A percentile compares a stretch with the other conserved stretches of the same genome.
Evolutionary conservation across 2,113 vertebrate species (phyloP).

Genomic region (Rhagologus leucostigma): DNA sequence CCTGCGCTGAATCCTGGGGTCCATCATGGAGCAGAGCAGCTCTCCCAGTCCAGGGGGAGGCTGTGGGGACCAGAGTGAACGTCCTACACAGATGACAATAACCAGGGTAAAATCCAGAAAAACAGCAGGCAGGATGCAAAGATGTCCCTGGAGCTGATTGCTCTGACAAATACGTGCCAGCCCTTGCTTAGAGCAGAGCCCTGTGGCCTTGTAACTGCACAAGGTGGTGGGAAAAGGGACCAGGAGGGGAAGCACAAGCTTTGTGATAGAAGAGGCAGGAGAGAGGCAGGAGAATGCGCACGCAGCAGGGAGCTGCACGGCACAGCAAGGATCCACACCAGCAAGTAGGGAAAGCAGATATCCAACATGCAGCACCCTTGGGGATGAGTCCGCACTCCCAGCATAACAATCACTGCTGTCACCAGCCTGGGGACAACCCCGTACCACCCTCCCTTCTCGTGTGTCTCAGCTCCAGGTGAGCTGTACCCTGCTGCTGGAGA

Average conservation of each 20-base stretch:
- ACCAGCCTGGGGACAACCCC: not conserved
- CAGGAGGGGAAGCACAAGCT: not conserved
- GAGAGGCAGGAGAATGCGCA: not conserved
- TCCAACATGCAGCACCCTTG: not conserved
- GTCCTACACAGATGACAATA: not conserved
- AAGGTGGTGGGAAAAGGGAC: not conserved
- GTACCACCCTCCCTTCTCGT: not conserved
- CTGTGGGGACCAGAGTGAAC: not conserved
- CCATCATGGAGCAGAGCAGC: not conserved
- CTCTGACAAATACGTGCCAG: not conserved
- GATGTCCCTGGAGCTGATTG: not conserved
- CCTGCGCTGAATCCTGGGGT: not conserved
- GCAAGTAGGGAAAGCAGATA: not conserved
- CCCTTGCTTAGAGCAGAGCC: not conserved
- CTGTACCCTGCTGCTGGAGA: not conserved
- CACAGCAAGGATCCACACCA: not conserved
- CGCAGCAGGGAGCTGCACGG: accelerated
- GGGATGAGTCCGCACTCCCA: not conserved
- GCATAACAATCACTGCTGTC: not conserved
- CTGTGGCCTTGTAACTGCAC: not conserved
- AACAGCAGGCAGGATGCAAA: not conserved
- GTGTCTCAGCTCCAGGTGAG: not conserved
- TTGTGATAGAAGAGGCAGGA: not conserved
- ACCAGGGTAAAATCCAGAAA: not conserved
- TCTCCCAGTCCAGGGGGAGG: not conserved